Percentiles rank a stretch among this genome's conserved stretches.
phyloP scores from a whole-genome alignment of 2,113 vertebrate genomes.

The Copsychus sechellarum region DNA sequence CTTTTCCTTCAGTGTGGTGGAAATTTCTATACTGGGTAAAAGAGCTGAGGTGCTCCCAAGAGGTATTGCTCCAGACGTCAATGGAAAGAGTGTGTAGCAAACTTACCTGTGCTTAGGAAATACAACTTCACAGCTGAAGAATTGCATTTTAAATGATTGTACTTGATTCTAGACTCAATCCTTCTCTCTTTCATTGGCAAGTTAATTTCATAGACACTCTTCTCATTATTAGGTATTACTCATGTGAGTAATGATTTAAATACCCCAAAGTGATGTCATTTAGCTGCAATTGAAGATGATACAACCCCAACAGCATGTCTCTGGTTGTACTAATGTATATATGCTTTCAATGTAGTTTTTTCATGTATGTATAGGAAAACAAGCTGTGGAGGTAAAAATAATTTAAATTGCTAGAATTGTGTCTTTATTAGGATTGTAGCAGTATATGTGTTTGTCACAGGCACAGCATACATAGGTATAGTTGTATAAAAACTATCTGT shows the following conservation, averaged over 20 bases:
- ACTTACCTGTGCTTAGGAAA: background rate
- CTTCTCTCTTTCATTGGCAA: background rate
- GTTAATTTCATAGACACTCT: conserved; percentile 42
- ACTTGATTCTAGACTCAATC: conserved; percentile 10
- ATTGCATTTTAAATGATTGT: background rate
- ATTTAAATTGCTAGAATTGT: background rate
- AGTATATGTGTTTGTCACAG: background rate
- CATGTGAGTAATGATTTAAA: conserved; percentile 43
- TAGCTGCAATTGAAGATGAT: conserved; percentile 42
- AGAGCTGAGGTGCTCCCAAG: background rate
- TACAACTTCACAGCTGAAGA: background rate
- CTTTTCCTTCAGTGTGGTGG: background rate
- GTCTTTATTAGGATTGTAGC: background rate
- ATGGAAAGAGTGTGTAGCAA: background rate
- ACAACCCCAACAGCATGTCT: background rate
- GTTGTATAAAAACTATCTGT: background rate
- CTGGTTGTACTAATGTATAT: background rate
- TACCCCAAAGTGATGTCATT: conserved; percentile 33
- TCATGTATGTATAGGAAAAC: background rate
- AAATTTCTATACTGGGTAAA: background rate
- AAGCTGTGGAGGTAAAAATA: background rate
- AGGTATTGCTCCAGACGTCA: background rate
- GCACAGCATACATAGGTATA: background rate
- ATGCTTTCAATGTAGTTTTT: background rate
- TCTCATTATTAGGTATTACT: conserved; percentile 40